Conservation (phyloP, 2,797 vertebrate species). For the Ammospiza maritima region DNA sequence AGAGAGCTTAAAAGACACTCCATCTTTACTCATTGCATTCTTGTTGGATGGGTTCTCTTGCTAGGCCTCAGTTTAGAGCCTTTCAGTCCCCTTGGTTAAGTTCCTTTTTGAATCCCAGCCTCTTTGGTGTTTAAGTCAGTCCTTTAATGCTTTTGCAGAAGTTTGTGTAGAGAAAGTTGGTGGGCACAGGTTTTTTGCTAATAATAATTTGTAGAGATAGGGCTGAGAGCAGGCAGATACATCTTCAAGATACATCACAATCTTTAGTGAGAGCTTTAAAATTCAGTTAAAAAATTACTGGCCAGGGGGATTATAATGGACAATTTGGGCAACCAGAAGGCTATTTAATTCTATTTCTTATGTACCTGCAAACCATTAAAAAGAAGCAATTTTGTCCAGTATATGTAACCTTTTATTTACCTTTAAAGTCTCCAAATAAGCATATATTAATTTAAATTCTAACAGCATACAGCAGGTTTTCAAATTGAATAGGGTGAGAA, state of each 20-base stretch:
- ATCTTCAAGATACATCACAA: background rate
- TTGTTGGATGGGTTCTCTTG: background rate
- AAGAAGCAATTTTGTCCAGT: background rate
- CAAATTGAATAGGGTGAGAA: background rate
- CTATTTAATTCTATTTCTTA: background rate
- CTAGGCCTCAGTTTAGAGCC: background rate
- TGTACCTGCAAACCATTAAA: background rate
- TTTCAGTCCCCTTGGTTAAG: background rate
- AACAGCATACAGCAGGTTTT: background rate
- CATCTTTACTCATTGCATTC: background rate
- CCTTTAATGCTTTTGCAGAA: constrained; percentile 6
- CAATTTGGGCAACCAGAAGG: background rate
- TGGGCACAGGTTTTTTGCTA: background rate
- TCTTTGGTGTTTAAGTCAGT: background rate
- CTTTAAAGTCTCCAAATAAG: background rate
- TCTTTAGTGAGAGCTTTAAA: background rate
- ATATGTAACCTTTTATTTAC: background rate
- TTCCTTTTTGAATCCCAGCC: background rate
- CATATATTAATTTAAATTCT: background rate
- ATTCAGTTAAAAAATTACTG: background rate
- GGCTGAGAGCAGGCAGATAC: background rate
- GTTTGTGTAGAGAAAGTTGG: background rate
- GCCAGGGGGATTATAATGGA: background rate
- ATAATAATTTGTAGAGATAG: background rate
- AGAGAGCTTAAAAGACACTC: background rate